phyloP scores from a whole-genome alignment of 1,140 invertebrate species.

The Drosophila sucinea region DNA sequence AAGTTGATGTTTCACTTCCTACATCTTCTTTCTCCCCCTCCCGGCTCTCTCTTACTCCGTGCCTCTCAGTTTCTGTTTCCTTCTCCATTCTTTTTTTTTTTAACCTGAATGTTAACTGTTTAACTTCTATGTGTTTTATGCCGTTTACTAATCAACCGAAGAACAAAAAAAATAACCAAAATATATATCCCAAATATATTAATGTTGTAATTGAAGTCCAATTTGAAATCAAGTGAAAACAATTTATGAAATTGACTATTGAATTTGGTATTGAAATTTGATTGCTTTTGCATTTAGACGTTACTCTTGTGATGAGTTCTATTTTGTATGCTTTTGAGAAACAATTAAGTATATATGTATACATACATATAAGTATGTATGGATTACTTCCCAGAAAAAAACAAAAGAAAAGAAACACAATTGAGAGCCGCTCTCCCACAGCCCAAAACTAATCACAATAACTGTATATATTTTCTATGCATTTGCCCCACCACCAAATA shows the following conservation, averaged over 20 bases:
- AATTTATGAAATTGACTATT: slow-evolving; percentile 40
- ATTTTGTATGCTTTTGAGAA: slow-evolving; percentile 70
- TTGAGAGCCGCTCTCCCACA: slow-evolving; percentile 64
- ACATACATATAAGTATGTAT: slow-evolving; percentile 17
- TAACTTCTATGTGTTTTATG: slow-evolving; percentile 58
- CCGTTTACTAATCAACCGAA: slow-evolving; percentile 30
- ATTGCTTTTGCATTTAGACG: slow-evolving; percentile 79
- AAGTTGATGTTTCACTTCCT: slow-evolving; percentile 38
- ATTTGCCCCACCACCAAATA: slow-evolving; percentile 65
- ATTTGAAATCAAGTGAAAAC: slow-evolving; percentile 21
- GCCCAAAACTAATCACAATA: slow-evolving; percentile 73
- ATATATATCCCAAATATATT: slow-evolving; percentile 57
- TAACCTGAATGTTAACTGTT: slow-evolving; percentile 65
- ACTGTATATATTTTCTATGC: slow-evolving; percentile 81
- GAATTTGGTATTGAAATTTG: slow-evolving; percentile 54
- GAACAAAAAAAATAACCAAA: slow-evolving; percentile 24
- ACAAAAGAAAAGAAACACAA: slow-evolving; percentile 32
- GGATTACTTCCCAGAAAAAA: slow-evolving; percentile 13
- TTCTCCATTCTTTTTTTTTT: slow-evolving; percentile 37
- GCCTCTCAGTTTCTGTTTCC: slow-evolving; percentile 45
- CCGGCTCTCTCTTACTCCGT: slow-evolving; percentile 21
- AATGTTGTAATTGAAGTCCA: slow-evolving; percentile 69
- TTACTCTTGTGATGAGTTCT: slow-evolving; percentile 74
- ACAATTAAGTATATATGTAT: slow-evolving; percentile 1
- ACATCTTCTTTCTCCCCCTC: slow-evolving; percentile 28